Conservation (phyloP, 2,797 vertebrate genomes). For the Spea hammondii region DNA sequence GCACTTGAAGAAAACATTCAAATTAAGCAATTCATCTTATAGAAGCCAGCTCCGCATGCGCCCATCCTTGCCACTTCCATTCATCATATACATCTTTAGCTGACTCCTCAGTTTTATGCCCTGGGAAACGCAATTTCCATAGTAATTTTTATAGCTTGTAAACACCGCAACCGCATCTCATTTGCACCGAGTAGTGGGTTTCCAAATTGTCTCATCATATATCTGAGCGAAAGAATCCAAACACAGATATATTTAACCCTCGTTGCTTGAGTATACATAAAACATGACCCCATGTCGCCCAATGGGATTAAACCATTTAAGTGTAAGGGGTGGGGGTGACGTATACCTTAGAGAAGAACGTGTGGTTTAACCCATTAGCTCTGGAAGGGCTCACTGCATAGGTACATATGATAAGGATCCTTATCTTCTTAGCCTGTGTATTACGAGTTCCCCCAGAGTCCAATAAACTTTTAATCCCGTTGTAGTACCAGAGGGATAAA, state of each 20-base stretch:
- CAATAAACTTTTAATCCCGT: too few relatives aligned
- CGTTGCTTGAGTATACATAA: neutral
- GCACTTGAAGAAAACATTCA: constrained; percentile 28
- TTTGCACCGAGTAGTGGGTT: constrained; percentile 10
- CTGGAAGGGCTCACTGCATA: too few relatives aligned
- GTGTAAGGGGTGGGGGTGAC: too few relatives aligned
- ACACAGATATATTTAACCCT: neutral
- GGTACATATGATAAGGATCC: too few relatives aligned
- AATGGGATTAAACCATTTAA: too few relatives aligned
- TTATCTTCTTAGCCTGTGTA: too few relatives aligned
- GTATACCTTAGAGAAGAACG: too few relatives aligned
- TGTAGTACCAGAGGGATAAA: too few relatives aligned
- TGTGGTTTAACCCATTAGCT: too few relatives aligned
- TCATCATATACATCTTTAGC: constrained; percentile 45
- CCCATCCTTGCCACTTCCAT: neutral
- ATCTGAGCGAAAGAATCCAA: constrained; percentile 3
- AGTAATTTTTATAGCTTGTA: constrained; percentile 52
- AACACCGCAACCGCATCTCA: constrained; percentile 48
- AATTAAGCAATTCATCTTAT: constrained; percentile 40
- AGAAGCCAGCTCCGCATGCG: neutral
- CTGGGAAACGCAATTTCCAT: constrained; percentile 53
- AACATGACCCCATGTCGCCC: too few relatives aligned
- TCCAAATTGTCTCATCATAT: constrained; percentile 17
- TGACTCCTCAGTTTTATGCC: constrained; percentile 43
- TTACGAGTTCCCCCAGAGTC: too few relatives aligned